Evolutionary conservation across 1,140 invertebrate genomes (phyloP).

Genomic region (Thalassaphorura encarpata): DNA sequence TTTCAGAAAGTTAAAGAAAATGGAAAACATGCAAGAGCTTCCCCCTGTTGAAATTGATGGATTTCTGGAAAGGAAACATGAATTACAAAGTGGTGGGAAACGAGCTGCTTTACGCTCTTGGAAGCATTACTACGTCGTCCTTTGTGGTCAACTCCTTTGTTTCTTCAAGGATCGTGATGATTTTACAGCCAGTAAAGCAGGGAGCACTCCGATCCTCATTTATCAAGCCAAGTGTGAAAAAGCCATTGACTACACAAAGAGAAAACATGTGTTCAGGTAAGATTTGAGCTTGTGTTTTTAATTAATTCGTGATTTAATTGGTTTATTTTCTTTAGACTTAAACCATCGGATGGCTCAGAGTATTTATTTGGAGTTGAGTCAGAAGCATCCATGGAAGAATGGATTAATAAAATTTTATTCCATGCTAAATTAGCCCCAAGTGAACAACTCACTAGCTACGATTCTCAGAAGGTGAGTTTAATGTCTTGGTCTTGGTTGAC

Average conservation of each 20-base stretch:
- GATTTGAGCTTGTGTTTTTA: neutral
- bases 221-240: conserved; percentile 71
- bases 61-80: conserved; percentile 86
- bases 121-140: conserved; percentile 86
- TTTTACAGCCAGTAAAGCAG: conserved; percentile 75
- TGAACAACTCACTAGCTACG: conserved; percentile 74
- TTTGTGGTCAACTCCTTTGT: conserved; percentile 91
- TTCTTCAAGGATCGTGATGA: conserved; percentile 95
- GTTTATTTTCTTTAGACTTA: conserved; percentile 39
- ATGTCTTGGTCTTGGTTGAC: too few species aligned
- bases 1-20: conserved; percentile 63
- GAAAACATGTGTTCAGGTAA: conserved; percentile 77
- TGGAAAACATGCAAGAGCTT: conserved; percentile 53
- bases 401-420: conserved; percentile 89
- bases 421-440: conserved; percentile 83
- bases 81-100: conserved; percentile 72
- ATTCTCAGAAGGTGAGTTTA: conserved; percentile 42
- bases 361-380: conserved; percentile 73
- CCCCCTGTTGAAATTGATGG: conserved; percentile 88
- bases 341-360: conserved; percentile 80
- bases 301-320: conserved; percentile 5
- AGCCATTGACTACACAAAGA: conserved; percentile 88
- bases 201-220: conserved; percentile 79
- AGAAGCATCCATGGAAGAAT: conserved; percentile 71
- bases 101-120: conserved; percentile 81